phyloP scores from a whole-genome alignment of 2,113 vertebrate species.

The Podilymbus podiceps region DNA sequence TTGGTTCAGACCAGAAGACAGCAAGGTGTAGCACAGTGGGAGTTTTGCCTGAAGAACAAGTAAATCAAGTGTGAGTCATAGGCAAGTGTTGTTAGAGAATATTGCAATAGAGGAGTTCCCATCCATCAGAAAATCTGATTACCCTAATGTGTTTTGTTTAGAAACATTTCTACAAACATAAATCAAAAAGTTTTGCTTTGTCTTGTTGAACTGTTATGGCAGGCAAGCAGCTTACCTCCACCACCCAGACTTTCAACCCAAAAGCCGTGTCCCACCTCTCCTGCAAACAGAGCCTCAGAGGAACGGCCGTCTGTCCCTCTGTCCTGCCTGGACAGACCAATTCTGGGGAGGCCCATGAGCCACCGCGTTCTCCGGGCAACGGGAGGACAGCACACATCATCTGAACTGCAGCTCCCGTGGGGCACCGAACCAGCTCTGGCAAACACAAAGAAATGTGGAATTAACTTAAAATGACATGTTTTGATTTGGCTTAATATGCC shows the following conservation, averaged over 20 bases:
- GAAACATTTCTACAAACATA: not conserved
- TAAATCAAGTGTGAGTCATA: not conserved
- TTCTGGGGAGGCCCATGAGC: not conserved
- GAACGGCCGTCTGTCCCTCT: not conserved
- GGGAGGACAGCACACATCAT: not conserved
- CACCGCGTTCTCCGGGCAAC: not conserved
- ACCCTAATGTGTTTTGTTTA: not conserved
- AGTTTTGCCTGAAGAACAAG: not conserved
- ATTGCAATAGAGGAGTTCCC: not conserved
- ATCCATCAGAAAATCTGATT: slow-evolving; percentile 28
- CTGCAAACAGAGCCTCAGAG: not conserved
- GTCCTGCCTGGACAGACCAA: not conserved
- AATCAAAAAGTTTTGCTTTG: not conserved
- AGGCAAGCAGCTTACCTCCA: not conserved
- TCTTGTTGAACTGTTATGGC: not conserved
- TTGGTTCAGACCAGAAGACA: not conserved
- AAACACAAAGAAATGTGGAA: not conserved
- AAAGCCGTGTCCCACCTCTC: rapidly evolving
- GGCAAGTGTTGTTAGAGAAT: not conserved
- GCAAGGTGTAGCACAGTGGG: not conserved
- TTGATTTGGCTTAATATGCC: not conserved
- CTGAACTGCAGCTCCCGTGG: not conserved
- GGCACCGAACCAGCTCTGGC: not conserved
- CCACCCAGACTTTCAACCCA: not conserved
- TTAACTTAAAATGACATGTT: not conserved